Evolutionary conservation across 2,888 invertebrate genomes (phyloP), one percentile per base, ranked within the genome.

Genomic region (Lasioglossum pauxillum): DNA sequence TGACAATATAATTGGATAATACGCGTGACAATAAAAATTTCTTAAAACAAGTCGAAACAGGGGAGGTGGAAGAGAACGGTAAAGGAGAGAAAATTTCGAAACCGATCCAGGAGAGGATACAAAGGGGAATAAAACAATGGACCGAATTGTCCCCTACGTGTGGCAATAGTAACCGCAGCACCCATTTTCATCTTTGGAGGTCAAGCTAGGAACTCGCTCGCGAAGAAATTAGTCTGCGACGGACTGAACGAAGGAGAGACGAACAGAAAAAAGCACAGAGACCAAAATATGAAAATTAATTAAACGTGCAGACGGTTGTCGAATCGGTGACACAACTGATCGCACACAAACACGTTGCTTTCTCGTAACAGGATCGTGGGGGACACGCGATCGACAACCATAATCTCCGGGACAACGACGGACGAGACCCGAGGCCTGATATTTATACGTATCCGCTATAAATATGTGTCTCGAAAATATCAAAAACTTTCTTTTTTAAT

Each of bases 381-480:
- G 12, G n/a, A 41, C 19, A 10, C 69, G 38, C 38, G 31, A 67
- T 27, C 38, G 35, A 67, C 19, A 38, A n/a, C 14, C 38, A 23
- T 38, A 38, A 69, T 69, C 35, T 12, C 64, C 38, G 44, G 57
- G 19, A 2, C 60, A 12, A 88, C 88, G 91, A 87, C 89, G 91
- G 93, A 89, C 92, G 91, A 90, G 91, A 88, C 82, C 75, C 80
- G 85, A 89, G 92, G 93, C 93, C 92, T 94, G 94, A 93, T 94
- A 93, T 93, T 74, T 92, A 87, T 87, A 90, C 90, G 88, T 93
- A 91, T 93, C 90, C 91, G 88, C 90, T 91, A 94, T 92, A 93
- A 94, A 94, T 93, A 93, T 90, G 91, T 90, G 91, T 93, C 90
- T 93, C 93, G 93, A 94, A 94, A 93, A 94, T 94, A 94, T 93